These are phyloP conservation scores for Takifugu ocellatus DNA, from an alignment of 2,797 vertebrate species.

Conservation along the genomic window DNA sequence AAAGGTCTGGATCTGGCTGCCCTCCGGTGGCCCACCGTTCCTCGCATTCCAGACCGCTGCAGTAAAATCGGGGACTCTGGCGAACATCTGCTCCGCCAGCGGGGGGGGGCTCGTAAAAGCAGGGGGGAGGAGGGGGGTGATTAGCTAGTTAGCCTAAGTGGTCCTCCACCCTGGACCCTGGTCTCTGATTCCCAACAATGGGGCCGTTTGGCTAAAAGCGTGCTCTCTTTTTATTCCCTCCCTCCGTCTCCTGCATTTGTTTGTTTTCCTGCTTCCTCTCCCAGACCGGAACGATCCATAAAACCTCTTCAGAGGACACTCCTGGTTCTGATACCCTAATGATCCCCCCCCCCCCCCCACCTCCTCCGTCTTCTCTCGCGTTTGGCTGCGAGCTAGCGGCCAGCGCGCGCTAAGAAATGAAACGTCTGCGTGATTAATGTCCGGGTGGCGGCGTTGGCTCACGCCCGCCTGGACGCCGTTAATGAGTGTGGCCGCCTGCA, in stretches of 20 bases:
- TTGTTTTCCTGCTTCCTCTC: conserved; percentile 39
- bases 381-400: conserved; percentile 40
- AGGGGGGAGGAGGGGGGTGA: conserved; percentile 42
- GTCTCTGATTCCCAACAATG: conserved; percentile 60
- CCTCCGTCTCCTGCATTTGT: conserved; percentile 51
- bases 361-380: conserved; percentile 27
- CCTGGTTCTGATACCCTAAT: conserved; percentile 39
- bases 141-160: conserved; percentile 71
- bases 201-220: conserved; percentile 39
- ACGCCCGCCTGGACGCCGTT: conserved; percentile 69
- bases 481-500: conserved; percentile 73
- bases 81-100: conserved; percentile 73
- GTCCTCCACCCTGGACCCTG: conserved; percentile 58
- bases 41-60: conserved; percentile 65
- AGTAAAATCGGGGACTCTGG: conserved; percentile 66
- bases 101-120: conserved; percentile 65
- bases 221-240: conserved; percentile 42
- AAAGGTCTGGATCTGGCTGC: conserved; percentile 55
- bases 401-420: conserved; percentile 63
- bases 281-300: conserved; percentile 41
- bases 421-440: conserved; percentile 76
- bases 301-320: conserved; percentile 53
- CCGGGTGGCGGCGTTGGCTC: conserved; percentile 65
- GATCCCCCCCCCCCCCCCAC: conserved; percentile 18
- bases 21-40: conserved; percentile 53